A percentile compares a stretch with the other conserved stretches of the same genome.
Evolutionary conservation across 1,140 invertebrate genomes (phyloP).

Genomic region (Pseudomyrmex cubaensis): DNA sequence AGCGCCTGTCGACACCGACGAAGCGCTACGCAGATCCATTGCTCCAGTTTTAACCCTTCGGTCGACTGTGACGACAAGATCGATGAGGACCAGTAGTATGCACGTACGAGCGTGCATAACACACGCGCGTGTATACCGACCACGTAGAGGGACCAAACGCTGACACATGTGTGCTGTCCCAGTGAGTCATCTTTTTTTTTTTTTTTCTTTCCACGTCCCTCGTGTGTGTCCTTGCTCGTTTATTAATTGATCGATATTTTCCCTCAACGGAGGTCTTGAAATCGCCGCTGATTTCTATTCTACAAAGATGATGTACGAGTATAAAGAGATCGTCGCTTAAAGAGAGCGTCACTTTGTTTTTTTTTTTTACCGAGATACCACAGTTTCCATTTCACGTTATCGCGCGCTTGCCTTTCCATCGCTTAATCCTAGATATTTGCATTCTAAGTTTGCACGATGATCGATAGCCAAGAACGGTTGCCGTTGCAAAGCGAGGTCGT

Average conservation of each 20-base stretch:
- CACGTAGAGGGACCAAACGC: constrained; percentile 4
- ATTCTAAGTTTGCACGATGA: neutral
- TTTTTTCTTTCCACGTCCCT: neutral
- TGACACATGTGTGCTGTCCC: neutral
- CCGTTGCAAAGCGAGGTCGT: constrained; percentile 1
- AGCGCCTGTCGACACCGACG: constrained; percentile 3
- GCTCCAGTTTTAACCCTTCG: constrained; percentile 57
- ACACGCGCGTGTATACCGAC: neutral
- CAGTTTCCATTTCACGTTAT: no score
- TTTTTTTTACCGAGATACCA: constrained; percentile 2
- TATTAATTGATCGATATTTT: neutral
- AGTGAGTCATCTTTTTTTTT: constrained; percentile 33
- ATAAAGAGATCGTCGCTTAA: no score
- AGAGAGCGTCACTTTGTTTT: neutral
- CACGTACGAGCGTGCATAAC: constrained; percentile 9
- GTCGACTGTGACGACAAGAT: constrained; percentile 37
- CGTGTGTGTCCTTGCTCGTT: neutral
- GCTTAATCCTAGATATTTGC: neutral
- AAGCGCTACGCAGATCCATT: constrained; percentile 25
- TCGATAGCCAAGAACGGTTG: neutral
- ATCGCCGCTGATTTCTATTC: neutral
- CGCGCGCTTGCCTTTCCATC: no score
- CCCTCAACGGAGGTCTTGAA: neutral
- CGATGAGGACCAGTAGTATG: constrained; percentile 34
- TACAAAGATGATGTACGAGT: no score